Conservation (phyloP, 2,888 invertebrate species). For the Endomychus coccineus region DNA sequence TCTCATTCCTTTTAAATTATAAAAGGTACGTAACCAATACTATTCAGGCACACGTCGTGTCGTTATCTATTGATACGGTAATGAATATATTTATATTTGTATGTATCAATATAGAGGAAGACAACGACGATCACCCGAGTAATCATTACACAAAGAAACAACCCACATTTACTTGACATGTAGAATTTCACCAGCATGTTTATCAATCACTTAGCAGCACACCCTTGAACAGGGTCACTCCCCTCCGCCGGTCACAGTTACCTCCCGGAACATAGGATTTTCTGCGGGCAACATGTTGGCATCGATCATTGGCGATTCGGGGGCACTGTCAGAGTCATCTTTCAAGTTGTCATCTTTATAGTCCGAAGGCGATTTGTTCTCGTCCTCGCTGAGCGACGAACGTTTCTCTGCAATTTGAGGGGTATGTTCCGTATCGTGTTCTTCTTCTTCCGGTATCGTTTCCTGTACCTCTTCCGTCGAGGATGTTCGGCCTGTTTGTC, state of each 20-base stretch:
- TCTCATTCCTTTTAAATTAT: too few relatives aligned
- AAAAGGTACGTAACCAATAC: too few relatives aligned
- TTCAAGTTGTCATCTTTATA: slow-evolving; percentile 20
- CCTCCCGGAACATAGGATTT: slow-evolving; percentile 20
- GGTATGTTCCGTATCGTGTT: slow-evolving; percentile 33
- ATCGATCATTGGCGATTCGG: slow-evolving; percentile 42
- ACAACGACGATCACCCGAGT: slow-evolving; percentile 12
- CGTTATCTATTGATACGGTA: too few relatives aligned
- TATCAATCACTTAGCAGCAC: slow-evolving; percentile 12
- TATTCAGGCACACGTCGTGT: too few relatives aligned
- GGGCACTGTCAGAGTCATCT: slow-evolving; percentile 38
- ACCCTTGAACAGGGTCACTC: slow-evolving; percentile 13
- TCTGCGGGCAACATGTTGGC: slow-evolving; percentile 12
- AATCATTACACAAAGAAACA: slow-evolving; percentile 14
- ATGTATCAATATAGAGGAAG: too few relatives aligned
- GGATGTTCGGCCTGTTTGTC: slow-evolving; percentile 24
- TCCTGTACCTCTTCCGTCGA: slow-evolving; percentile 38
- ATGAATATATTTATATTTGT: too few relatives aligned
- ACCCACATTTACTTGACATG: slow-evolving; percentile 13
- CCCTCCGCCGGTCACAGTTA: slow-evolving; percentile 19
- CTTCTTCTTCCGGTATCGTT: slow-evolving; percentile 39
- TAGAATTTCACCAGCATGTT: slow-evolving; percentile 11
- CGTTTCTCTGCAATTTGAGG: slow-evolving; percentile 30
- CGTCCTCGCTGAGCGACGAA: too few relatives aligned
- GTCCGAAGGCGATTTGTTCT: slow-evolving; percentile 25